Conservation (phyloP, 2,888 invertebrate genomes). For the Operophtera brumata region DNA sequence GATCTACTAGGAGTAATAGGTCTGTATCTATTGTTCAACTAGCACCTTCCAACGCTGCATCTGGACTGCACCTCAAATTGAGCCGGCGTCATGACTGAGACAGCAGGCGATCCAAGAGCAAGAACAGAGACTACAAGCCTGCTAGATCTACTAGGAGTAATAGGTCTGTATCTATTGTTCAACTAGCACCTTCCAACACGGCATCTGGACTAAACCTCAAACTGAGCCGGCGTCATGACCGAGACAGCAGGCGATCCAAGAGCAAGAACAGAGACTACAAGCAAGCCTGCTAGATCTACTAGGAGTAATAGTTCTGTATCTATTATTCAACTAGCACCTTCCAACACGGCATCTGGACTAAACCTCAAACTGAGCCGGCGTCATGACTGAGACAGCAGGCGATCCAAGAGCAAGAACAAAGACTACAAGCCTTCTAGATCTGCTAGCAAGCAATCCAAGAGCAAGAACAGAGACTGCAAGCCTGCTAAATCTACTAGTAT, state of each 20-base stretch:
- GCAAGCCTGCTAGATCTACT: constrained; percentile 48
- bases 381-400: constrained; percentile 52
- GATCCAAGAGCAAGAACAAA: constrained; percentile 70
- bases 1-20: constrained; percentile 53
- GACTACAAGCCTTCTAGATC: constrained; percentile 57
- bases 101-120: constrained; percentile 65
- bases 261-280: constrained; percentile 70
- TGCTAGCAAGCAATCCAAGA: constrained; percentile 61
- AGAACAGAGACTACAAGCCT: constrained; percentile 62
- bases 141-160: constrained; percentile 48
- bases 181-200: constrained; percentile 62
- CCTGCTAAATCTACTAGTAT: constrained; percentile 46
- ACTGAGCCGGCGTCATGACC: constrained; percentile 39
- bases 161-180: constrained; percentile 40
- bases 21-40: constrained; percentile 22
- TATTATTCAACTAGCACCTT: constrained; percentile 42
- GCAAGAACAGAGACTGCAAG: constrained; percentile 68
- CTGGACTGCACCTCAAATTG: constrained; percentile 68
- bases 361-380: constrained; percentile 48
- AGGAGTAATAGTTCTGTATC: constrained; percentile 49
- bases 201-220: constrained; percentile 72
- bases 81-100: constrained; percentile 47
- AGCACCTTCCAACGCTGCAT: constrained; percentile 70
- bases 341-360: constrained; percentile 76
- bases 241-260: constrained; percentile 63